Evolutionary conservation across 2,113 vertebrate genomes (phyloP).

Genomic region (Strix aluco): DNA sequence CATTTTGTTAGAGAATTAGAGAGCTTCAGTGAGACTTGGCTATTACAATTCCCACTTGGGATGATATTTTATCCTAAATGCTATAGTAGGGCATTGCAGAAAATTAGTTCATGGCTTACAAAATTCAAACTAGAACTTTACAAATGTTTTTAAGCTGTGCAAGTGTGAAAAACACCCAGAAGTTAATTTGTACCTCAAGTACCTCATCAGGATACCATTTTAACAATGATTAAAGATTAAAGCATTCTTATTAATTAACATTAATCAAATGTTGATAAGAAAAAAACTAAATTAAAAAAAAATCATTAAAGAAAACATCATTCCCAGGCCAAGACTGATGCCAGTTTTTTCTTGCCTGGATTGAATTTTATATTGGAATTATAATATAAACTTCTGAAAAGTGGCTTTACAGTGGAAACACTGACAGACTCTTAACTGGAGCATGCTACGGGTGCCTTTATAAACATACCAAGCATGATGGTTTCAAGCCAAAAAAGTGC

Average conservation of each 20-base stretch:
- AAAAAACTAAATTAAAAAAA: neutral
- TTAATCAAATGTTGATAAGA: neutral
- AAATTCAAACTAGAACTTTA: neutral
- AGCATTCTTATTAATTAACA: neutral
- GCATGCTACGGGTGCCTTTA: neutral
- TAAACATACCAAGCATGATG: constrained; percentile 42
- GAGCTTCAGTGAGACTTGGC: neutral
- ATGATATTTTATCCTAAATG: neutral
- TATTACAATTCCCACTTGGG: neutral
- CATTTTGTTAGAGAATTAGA: neutral
- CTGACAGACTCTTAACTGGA: constrained; percentile 28
- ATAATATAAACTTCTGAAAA: constrained; percentile 38
- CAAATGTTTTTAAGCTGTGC: neutral
- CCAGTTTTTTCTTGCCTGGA: neutral
- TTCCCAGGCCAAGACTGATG: neutral
- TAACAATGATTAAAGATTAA: neutral
- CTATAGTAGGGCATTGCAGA: neutral
- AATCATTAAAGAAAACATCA: neutral
- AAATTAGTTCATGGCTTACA: neutral
- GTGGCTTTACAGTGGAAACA: constrained; percentile 53
- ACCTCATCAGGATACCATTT: neutral
- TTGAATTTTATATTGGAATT: constrained; percentile 27
- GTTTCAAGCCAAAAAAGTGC: constrained; percentile 41
- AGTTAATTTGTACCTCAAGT: neutral
- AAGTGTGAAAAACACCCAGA: neutral